Evolutionary conservation across 2,113 vertebrate species (phyloP), one percentile per base, ranked within the genome.

Genomic region (Vicugna pacos): DNA sequence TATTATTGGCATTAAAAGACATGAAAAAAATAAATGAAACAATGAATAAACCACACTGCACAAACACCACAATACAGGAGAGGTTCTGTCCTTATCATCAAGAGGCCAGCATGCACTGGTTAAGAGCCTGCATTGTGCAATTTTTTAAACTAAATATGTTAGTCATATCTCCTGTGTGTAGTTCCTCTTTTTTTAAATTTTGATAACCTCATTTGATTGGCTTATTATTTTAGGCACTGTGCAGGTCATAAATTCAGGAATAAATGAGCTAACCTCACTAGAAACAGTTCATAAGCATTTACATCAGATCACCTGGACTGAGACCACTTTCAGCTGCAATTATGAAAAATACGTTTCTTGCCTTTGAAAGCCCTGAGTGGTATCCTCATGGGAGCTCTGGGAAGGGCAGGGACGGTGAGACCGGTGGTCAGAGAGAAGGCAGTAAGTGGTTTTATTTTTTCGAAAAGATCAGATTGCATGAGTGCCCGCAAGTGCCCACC

Each of bases 11-110:
- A 13, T 54, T 77, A 48, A 16, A 5, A 67, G 32, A 58, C 16
- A 14, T 73, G 42, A 22, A 64, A 54, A 15, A 15, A 69, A 58
- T 48, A 65, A 46, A 65, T 16, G 54, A 54, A 60, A 32, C 30
- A 64, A n/a, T 3, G 11, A 69, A 26, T 17, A 67, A 67, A 22
- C n/a, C 14, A 7, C 52, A 73, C 64, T 1, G 8, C 12, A 64
- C 26, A 26, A 19, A 8, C 7, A 32, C 2, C 3, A 16, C n/a
- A 32, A 64, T 42, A 1, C 1, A 0, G 2, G 8, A 4, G 5
- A 75, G 7, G 13, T 16, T 62, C 32, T 14, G 17, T n/a, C 30
- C 20, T 87, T 35, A 6, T 28, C 2, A 54, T 13, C 5, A 3
- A 50, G 30, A 60, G 26, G 14, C 42, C 32, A 26, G 32, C 5